Conservation (phyloP, 2,113 vertebrate species). For the human (Homo sapiens) region GRCh38 chr4:13953001-13953500, state of each 20-base stretch:
- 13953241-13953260: not conserved
- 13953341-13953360: not conserved
- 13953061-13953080: not conserved
- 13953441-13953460: not conserved
- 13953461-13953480: not conserved
- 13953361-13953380: not conserved
- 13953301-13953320: too few relatives aligned
- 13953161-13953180: not conserved
- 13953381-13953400: not conserved
- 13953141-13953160: not conserved
- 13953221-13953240: not conserved
- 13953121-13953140: not conserved
- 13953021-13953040: not conserved
- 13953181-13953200: not conserved
- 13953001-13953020: not conserved
- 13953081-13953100: not conserved
- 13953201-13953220: not conserved
- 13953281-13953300: rapidly evolving
- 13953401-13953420: not conserved
- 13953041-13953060: not conserved
- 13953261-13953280: rapidly evolving
- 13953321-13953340: not conserved
- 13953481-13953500: not conserved
- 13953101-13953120: not conserved
- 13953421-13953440: not conserved